phyloP scores from a whole-genome alignment of 2,888 invertebrate genomes.

The Caradrina kadenii region DNA sequence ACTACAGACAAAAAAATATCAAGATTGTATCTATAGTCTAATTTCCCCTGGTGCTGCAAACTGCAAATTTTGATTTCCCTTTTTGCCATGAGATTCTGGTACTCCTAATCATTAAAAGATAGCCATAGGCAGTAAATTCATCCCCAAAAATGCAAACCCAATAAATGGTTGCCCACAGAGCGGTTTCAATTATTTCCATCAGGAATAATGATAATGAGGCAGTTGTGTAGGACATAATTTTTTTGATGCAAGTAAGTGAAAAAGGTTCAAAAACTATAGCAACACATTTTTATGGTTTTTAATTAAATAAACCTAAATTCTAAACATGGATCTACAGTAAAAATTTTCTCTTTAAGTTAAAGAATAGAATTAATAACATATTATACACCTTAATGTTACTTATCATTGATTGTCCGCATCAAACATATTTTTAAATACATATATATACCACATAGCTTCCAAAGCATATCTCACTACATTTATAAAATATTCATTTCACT shows the following conservation, averaged over 20 bases:
- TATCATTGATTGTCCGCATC: slow-evolving; percentile 2
- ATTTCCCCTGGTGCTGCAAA: too few relatives aligned
- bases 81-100: too few relatives aligned
- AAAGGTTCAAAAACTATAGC: slow-evolving; percentile 16
- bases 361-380: slow-evolving; percentile 18
- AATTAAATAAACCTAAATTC: slow-evolving; percentile 30
- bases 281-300: slow-evolving; percentile 12
- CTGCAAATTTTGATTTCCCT: too few relatives aligned
- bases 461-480: not conserved
- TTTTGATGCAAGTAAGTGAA: not conserved
- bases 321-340: slow-evolving; percentile 20
- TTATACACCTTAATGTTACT: slow-evolving; percentile 6
- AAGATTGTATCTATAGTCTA: too few relatives aligned
- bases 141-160: too few relatives aligned
- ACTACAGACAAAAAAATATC: too few relatives aligned
- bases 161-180: too few relatives aligned
- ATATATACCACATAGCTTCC: not conserved
- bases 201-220: not conserved
- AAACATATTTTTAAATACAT: not conserved
- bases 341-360: not conserved
- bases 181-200: not conserved
- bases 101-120: too few relatives aligned
- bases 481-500: slow-evolving; percentile 7
- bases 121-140: too few relatives aligned
- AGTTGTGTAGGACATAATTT: not conserved